phyloP scores from a whole-genome alignment of 2,888 invertebrate species.

The Scelioninae gen. 2 region DNA sequence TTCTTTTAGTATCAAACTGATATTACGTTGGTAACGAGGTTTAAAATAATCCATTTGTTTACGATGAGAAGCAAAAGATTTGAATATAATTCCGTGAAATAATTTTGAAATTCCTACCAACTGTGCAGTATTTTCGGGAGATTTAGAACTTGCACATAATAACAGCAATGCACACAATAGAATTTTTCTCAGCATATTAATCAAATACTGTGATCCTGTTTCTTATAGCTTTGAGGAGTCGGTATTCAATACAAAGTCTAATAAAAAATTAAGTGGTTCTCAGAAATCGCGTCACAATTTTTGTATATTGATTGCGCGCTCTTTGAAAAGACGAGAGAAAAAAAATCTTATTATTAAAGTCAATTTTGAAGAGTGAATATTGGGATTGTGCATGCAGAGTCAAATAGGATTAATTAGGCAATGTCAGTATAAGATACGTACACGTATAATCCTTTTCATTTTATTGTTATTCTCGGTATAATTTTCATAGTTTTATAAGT shows the following conservation, averaged over 20 bases:
- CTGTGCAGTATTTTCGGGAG: no score
- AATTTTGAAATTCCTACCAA: no score
- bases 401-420: conserved; percentile 41
- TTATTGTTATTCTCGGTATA: background rate
- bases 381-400: conserved; percentile 20
- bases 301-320: conserved; percentile 16
- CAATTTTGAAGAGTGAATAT: conserved; percentile 5
- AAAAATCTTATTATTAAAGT: background rate
- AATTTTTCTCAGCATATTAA: background rate
- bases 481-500: no score
- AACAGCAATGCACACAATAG: no score
- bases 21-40: no score
- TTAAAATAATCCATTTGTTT: no score
- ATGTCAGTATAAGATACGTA: conserved; percentile 9
- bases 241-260: background rate
- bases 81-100: no score
- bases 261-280: conserved; percentile 25
- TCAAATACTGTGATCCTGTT: background rate
- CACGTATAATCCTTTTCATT: background rate
- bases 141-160: no score
- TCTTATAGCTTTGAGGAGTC: background rate
- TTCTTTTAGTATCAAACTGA: no score
- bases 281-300: conserved; percentile 7
- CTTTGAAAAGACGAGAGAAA: background rate
- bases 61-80: no score